These are phyloP conservation scores for Phodopus roborovskii DNA, from an alignment of 2,113 vertebrate genomes.

Conservation along the genomic window DNA sequence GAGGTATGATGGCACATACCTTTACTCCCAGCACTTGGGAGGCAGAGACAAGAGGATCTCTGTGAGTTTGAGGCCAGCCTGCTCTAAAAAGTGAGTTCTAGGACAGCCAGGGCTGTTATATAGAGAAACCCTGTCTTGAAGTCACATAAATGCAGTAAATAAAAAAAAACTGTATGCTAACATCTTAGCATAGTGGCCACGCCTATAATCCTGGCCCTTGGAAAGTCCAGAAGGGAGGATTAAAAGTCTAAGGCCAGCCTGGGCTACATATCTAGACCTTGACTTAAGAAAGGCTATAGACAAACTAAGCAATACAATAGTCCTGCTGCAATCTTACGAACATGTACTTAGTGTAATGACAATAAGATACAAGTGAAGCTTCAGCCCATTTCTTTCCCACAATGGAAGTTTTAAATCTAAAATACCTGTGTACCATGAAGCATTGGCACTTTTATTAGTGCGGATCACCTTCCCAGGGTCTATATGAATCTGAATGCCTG, in stretches of 20 bases:
- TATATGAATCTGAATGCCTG: background rate
- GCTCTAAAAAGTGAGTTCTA: background rate
- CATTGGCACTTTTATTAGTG: slow-evolving; percentile 9
- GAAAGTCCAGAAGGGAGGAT: background rate
- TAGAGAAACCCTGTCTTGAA: background rate
- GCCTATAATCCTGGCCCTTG: background rate
- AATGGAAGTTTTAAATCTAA: slow-evolving; percentile 17
- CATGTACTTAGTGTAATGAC: background rate
- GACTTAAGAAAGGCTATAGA: background rate
- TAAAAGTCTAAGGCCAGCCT: background rate
- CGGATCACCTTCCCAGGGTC: background rate
- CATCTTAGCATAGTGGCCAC: background rate
- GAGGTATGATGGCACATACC: too few species aligned
- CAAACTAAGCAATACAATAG: slow-evolving; percentile 1
- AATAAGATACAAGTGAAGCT: background rate
- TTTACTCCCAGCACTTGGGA: background rate
- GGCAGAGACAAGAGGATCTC: background rate
- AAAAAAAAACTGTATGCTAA: background rate
- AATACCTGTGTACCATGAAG: background rate
- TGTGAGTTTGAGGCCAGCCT: background rate
- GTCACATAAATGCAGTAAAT: slow-evolving; percentile 3
- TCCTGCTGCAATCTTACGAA: background rate
- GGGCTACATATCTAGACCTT: background rate
- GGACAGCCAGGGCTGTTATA: background rate
- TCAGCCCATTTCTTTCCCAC: slow-evolving; percentile 42